These are phyloP conservation scores for Sacculina carcini DNA, from an alignment of 2,888 invertebrate species.

Conservation along the genomic window DNA sequence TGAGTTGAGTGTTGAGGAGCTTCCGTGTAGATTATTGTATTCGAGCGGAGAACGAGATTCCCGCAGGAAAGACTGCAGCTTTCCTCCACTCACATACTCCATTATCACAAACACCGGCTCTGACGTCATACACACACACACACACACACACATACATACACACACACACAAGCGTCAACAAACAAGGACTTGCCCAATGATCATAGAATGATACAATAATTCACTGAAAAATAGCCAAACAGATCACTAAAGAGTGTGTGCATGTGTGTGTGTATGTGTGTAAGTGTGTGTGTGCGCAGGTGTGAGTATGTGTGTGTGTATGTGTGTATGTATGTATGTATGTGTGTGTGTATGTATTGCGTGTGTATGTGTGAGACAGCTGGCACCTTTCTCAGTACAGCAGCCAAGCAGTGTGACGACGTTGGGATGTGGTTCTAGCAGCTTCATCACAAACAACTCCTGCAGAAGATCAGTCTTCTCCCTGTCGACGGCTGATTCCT, in stretches of 20 bases:
- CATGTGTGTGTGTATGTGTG: no score
- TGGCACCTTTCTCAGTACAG: slow-evolving; percentile 57
- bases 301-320: no score
- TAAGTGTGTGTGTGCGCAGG: no score
- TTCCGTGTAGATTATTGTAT: slow-evolving; percentile 41
- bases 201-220: no score
- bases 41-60: slow-evolving; percentile 58
- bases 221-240: no score
- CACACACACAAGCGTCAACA: no score
- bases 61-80: slow-evolving; percentile 61
- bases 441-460: slow-evolving; percentile 52
- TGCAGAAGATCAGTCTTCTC: slow-evolving; percentile 47
- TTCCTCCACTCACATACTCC: slow-evolving; percentile 68
- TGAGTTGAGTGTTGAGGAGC: slow-evolving; percentile 35
- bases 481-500: slow-evolving; percentile 45
- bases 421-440: slow-evolving; percentile 52
- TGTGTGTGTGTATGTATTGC: no score
- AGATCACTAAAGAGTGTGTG: no score
- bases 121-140: slow-evolving; percentile 17
- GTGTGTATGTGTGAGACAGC: no score
- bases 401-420: slow-evolving; percentile 54
- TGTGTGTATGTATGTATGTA: no score
- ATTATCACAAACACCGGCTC: slow-evolving; percentile 76
- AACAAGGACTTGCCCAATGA: no score
- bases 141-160: no score